Conservation (phyloP, 2,888 invertebrate genomes). For the Drosophila neotestacea region DNA sequence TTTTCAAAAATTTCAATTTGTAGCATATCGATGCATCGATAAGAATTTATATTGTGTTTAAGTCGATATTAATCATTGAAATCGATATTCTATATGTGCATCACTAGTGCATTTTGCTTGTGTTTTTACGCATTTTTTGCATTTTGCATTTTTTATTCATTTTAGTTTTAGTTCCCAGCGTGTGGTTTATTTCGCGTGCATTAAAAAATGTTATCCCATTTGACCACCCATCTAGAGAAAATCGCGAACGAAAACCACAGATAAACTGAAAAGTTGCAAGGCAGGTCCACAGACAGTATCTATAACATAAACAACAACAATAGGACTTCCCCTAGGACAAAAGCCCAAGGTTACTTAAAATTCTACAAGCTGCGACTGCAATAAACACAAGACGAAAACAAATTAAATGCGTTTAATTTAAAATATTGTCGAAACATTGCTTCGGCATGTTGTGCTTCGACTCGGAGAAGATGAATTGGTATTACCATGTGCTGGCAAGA, state of each 20-base stretch:
- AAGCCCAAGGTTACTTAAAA: slow-evolving; percentile 56
- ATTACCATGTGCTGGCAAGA: slow-evolving; percentile 89
- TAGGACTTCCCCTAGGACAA: slow-evolving; percentile 46
- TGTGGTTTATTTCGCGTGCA: slow-evolving; percentile 36
- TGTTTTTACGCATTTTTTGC: slow-evolving; percentile 60
- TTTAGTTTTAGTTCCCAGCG: slow-evolving; percentile 48
- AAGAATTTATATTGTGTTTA: not conserved
- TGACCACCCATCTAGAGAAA: slow-evolving; percentile 6
- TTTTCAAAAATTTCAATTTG: not conserved
- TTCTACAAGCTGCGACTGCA: slow-evolving; percentile 24
- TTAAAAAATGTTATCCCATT: slow-evolving; percentile 31
- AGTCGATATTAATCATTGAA: slow-evolving; percentile 18
- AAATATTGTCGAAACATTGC: slow-evolving; percentile 14
- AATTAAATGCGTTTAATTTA: slow-evolving; percentile 22
- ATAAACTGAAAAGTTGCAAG: slow-evolving; percentile 12
- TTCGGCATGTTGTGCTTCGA: slow-evolving; percentile 71
- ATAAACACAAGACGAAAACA: slow-evolving; percentile 31
- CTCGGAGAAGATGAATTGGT: slow-evolving; percentile 86
- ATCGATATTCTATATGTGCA: slow-evolving; percentile 26
- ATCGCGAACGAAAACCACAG: slow-evolving; percentile 1
- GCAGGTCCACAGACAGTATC: slow-evolving; percentile 57
- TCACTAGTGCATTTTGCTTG: slow-evolving; percentile 55
- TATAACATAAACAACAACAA: slow-evolving; percentile 74
- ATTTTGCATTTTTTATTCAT: slow-evolving; percentile 52
- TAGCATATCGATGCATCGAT: slow-evolving; percentile 5